A percentile compares a stretch with the other conserved stretches of the same genome.
Conservation (phyloP, 2,888 invertebrate species). For the Leuctra nigra region DNA sequence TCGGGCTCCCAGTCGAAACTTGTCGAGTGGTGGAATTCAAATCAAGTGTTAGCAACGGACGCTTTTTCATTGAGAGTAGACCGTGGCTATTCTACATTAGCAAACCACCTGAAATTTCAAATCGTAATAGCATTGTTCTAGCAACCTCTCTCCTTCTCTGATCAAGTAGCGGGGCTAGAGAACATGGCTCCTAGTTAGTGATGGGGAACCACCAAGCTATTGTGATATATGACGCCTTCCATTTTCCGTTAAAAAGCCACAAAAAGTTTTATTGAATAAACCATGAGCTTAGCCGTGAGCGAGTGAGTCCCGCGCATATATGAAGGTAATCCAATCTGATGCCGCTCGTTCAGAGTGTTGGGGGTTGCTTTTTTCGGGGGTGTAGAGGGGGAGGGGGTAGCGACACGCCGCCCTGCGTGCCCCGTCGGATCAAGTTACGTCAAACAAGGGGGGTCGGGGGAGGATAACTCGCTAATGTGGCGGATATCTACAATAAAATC, state of each 20-base stretch:
- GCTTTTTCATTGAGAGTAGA: no score
- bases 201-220: background rate
- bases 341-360: background rate
- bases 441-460: background rate
- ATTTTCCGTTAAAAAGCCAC: slow-evolving; percentile 20
- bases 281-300: slow-evolving; percentile 12
- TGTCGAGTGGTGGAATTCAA: no score
- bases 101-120: no score
- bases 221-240: slow-evolving; percentile 15
- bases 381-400: background rate
- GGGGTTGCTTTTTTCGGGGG: background rate
- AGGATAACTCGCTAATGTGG: background rate
- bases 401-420: background rate
- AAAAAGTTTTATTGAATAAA: slow-evolving; percentile 19
- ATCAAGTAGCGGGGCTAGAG: background rate
- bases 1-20: no score
- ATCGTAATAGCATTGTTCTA: background rate
- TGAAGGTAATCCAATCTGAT: slow-evolving; percentile 13
- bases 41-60: no score
- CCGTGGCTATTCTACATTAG: no score
- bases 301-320: background rate
- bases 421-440: background rate
- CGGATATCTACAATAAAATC: no score
- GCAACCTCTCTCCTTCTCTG: background rate
- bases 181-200: background rate